A percentile compares a stretch with the other conserved stretches of the same genome.
These are phyloP conservation scores for Pollenia griseotomentosa DNA, from an alignment of 2,888 invertebrate genomes.

Conservation along the genomic window DNA sequence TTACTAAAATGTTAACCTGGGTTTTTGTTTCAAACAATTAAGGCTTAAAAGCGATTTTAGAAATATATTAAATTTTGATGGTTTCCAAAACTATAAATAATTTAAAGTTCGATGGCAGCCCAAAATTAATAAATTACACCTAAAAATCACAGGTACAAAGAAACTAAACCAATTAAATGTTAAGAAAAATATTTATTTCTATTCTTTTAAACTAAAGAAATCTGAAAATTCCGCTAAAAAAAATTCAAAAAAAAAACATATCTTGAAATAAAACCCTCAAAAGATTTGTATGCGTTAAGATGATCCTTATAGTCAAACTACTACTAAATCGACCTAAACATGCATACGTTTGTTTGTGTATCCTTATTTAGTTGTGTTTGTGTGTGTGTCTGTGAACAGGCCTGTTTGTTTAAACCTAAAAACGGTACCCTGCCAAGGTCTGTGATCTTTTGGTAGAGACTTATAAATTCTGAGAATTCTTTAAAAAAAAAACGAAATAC, in stretches of 20 bases:
- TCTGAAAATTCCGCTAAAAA: neutral
- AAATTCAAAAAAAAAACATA: neutral
- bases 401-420: slow-evolving; percentile 67
- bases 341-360: neutral
- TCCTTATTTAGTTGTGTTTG: neutral
- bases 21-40: no score
- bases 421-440: slow-evolving; percentile 70
- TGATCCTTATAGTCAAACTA: slow-evolving; percentile 26
- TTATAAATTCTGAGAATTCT: slow-evolving; percentile 67
- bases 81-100: no score
- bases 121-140: no score
- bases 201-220: neutral
- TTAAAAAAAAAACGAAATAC: slow-evolving; percentile 34
- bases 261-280: neutral
- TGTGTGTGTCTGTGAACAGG: slow-evolving; percentile 4
- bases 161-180: no score
- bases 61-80: no score
- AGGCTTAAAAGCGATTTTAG: no score
- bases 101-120: no score
- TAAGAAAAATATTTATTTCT: neutral
- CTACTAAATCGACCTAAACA: slow-evolving; percentile 12
- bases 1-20: no score
- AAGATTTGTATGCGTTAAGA: neutral
- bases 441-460: slow-evolving; percentile 64
- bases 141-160: no score